A percentile compares a stretch with the other conserved stretches of the same genome.
Evolutionary conservation across 35 echinoderm and acorn worm species (phyloP).

Genomic region (Heliocidaris erythrogramma): DNA sequence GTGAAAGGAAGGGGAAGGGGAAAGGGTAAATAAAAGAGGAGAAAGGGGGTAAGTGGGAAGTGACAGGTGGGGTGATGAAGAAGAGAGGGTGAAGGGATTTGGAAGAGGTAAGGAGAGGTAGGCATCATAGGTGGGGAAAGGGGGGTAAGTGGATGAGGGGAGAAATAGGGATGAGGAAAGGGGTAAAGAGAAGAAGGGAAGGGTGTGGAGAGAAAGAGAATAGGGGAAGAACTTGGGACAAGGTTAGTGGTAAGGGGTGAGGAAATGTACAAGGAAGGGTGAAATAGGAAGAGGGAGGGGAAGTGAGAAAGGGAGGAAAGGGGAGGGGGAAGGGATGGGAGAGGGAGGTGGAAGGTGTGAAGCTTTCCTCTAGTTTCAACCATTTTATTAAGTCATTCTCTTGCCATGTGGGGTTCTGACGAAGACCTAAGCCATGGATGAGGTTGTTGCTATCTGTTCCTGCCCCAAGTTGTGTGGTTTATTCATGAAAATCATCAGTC

Average conservation of each 20-base stretch:
- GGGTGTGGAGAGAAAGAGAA: too few relatives aligned
- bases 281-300: not conserved
- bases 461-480: not conserved
- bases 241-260: not conserved
- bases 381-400: not conserved
- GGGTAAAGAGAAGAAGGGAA: too few relatives aligned
- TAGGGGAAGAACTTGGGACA: too few relatives aligned
- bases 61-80: too few relatives aligned
- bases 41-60: not conserved
- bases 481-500: not conserved
- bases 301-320: not conserved
- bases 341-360: not conserved
- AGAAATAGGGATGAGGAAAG: not conserved
- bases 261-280: not conserved
- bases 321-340: not conserved
- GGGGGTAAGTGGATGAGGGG: too few relatives aligned
- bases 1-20: not conserved
- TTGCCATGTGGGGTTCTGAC: not conserved
- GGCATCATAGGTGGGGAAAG: not conserved
- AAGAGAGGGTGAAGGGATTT: too few relatives aligned
- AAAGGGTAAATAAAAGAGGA: too few relatives aligned
- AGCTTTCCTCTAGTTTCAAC: too few relatives aligned
- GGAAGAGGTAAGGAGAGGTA: not conserved
- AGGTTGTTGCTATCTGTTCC: not conserved
- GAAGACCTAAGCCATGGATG: not conserved